Evolutionary conservation across 2,888 invertebrate genomes (phyloP).

Genomic region (Yponomeuta plumbellus): DNA sequence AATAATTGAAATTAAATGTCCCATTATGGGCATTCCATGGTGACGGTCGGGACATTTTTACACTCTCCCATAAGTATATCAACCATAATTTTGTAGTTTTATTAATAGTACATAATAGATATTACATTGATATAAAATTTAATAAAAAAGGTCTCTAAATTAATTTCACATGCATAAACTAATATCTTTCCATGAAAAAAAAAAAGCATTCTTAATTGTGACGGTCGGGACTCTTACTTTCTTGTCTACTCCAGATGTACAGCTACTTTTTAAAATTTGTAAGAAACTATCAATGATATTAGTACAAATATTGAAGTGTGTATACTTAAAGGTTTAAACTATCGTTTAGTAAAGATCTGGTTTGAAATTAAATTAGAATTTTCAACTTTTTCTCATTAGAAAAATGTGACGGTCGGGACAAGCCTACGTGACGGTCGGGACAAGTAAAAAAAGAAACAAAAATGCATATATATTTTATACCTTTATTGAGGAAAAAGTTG

Average conservation of each 20-base stretch:
- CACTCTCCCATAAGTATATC: constrained; percentile 5
- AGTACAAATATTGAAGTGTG: constrained; percentile 14
- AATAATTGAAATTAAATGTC: background rate
- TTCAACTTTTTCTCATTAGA: too few relatives aligned
- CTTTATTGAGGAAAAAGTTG: background rate
- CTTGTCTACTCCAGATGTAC: constrained; percentile 14
- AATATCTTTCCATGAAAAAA: constrained; percentile 14
- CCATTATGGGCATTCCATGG: constrained; percentile 12
- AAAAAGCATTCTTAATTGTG: constrained; percentile 12
- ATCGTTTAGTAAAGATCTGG: too few relatives aligned
- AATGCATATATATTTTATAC: too few relatives aligned
- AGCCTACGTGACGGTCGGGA: too few relatives aligned
- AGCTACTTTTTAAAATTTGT: constrained; percentile 15
- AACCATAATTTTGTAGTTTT: constrained; percentile 13
- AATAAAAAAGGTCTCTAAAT: constrained; percentile 9
- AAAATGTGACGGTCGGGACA: too few relatives aligned
- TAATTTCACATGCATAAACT: constrained; percentile 11
- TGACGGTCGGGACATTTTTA: constrained; percentile 15
- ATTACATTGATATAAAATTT: constrained; percentile 13
- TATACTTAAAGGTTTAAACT: constrained; percentile 12
- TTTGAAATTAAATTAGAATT: too few relatives aligned
- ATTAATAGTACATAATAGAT: constrained; percentile 12
- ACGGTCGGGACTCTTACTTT: constrained; percentile 16
- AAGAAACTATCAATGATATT: constrained; percentile 16
- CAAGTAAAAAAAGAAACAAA: too few relatives aligned